These are phyloP conservation scores for Drosophila tropicalis DNA, from an alignment of 1,140 invertebrate species.

Conservation along the genomic window DNA sequence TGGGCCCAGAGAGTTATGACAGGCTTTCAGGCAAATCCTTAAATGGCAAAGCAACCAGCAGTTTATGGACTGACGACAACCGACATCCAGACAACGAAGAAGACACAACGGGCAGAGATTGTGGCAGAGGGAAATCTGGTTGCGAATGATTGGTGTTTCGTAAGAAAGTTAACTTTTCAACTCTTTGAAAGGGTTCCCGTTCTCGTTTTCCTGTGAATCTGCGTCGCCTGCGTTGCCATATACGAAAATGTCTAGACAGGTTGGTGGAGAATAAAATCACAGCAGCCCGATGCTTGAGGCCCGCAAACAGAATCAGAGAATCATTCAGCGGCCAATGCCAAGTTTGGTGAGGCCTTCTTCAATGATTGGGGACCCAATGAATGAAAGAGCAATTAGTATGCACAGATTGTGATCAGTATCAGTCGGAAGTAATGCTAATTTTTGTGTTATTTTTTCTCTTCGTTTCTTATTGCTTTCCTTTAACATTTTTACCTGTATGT, in stretches of 20 bases:
- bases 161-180: slow-evolving; percentile 60
- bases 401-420: slow-evolving; percentile 82
- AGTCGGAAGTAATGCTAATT: slow-evolving; percentile 83
- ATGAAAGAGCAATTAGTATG: slow-evolving; percentile 82
- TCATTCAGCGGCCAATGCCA: slow-evolving; percentile 74
- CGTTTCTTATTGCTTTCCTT: slow-evolving; percentile 6
- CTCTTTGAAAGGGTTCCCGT: slow-evolving; percentile 22
- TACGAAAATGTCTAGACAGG: slow-evolving; percentile 68
- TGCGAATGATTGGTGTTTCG: slow-evolving; percentile 40
- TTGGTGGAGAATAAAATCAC: slow-evolving; percentile 69
- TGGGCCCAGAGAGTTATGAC: slow-evolving; percentile 76
- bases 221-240: slow-evolving; percentile 67
- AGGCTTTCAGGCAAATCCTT: slow-evolving; percentile 57
- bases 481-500: neutral
- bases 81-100: slow-evolving; percentile 79
- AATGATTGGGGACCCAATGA: slow-evolving; percentile 73
- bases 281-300: slow-evolving; percentile 20
- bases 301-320: slow-evolving; percentile 38
- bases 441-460: slow-evolving; percentile 26
- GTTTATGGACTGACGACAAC: slow-evolving; percentile 74
- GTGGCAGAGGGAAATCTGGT: neutral
- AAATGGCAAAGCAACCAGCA: slow-evolving; percentile 64
- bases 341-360: slow-evolving; percentile 69
- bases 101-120: slow-evolving; percentile 41
- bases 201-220: slow-evolving; percentile 51